These are phyloP conservation scores for Atrina japonica DNA, from an alignment of 2,888 invertebrate species.

Conservation along the genomic window DNA sequence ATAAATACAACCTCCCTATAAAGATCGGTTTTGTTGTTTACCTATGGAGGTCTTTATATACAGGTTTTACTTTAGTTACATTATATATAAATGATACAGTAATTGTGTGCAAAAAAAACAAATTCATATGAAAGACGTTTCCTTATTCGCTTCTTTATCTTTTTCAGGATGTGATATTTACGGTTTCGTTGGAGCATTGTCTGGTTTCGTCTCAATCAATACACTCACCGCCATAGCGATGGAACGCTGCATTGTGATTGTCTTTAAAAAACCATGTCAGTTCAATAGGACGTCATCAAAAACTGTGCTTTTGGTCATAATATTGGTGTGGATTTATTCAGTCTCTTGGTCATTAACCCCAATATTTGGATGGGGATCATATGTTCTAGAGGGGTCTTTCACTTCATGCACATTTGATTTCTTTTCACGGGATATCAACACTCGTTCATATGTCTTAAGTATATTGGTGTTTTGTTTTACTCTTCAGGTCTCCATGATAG, in stretches of 20 bases:
- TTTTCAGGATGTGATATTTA: conserved; percentile 58
- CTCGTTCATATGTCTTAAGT: conserved; percentile 52
- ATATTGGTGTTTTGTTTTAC: conserved; percentile 58
- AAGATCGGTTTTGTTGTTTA: no score
- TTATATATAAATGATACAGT: no score
- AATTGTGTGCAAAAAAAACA: no score
- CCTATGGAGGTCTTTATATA: no score
- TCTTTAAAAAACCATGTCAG: conserved; percentile 25
- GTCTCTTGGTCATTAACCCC: conserved; percentile 53
- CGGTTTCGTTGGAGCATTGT: conserved; percentile 52
- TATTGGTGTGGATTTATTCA: conserved; percentile 58
- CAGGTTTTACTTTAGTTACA: no score
- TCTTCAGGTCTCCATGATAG: conserved; percentile 53
- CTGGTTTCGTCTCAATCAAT: conserved; percentile 64
- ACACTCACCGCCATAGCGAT: conserved; percentile 59
- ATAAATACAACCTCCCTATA: no score
- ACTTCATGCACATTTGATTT: conserved; percentile 67
- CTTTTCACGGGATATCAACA: conserved; percentile 46
- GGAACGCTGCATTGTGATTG: conserved; percentile 59
- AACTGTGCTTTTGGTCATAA: conserved; percentile 21
- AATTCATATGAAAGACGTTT: background rate
- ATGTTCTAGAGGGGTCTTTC: conserved; percentile 56
- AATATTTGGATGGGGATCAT: conserved; percentile 59
- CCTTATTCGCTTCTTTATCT: background rate
- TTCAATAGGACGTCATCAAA: conserved; percentile 35